Percentiles rank a stretch among this genome's conserved stretches.
These are phyloP conservation scores for Idris sp. DNA, from an alignment of 1,140 invertebrate species.

Conservation along the genomic window DNA sequence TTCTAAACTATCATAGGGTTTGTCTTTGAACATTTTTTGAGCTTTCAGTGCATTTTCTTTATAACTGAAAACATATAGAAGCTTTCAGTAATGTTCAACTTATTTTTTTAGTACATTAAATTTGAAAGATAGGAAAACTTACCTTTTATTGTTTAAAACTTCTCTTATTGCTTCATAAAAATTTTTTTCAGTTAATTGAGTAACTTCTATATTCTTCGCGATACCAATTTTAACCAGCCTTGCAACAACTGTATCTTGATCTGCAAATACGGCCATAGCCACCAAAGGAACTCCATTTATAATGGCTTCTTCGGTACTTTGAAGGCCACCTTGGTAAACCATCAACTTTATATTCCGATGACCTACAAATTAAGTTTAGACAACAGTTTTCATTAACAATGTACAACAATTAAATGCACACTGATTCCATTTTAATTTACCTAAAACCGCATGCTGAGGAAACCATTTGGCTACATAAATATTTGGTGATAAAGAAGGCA, in stretches of 20 bases:
- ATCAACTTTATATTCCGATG: constrained; percentile 77
- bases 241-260: constrained; percentile 61
- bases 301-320: constrained; percentile 77
- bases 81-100: too few relatives aligned
- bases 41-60: neutral
- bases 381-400: too few relatives aligned
- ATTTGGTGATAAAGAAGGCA: constrained; percentile 42
- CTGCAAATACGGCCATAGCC: constrained; percentile 71
- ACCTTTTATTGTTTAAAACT: constrained; percentile 56
- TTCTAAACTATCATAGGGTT: neutral
- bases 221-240: constrained; percentile 60
- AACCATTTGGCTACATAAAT: constrained; percentile 71
- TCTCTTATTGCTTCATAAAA: constrained; percentile 55
- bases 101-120: too few relatives aligned
- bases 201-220: constrained; percentile 46
- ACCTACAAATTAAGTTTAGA: constrained; percentile 44
- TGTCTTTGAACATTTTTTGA: neutral
- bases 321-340: constrained; percentile 78
- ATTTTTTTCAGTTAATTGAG: constrained; percentile 14
- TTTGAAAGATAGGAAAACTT: constrained; percentile 8
- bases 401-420: too few relatives aligned
- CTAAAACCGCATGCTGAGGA: constrained; percentile 72
- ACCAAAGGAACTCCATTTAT: constrained; percentile 76
- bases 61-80: constrained; percentile 1
- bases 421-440: constrained; percentile 34